These are phyloP conservation scores for Reticulitermes lucifugus DNA, from an alignment of 2,888 invertebrate genomes.

Conservation along the genomic window DNA sequence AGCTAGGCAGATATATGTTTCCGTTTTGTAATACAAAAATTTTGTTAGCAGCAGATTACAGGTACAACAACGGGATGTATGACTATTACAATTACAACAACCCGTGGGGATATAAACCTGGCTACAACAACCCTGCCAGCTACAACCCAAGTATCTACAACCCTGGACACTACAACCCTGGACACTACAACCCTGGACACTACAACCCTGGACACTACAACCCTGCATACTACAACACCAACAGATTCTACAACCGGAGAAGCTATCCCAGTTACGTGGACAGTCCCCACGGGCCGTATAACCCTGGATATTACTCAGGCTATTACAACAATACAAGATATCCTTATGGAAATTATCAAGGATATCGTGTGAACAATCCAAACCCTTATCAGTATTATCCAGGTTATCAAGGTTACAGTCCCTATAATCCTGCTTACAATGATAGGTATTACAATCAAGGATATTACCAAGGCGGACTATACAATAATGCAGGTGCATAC, in stretches of 20 bases:
- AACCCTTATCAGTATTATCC: neutral
- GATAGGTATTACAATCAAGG: neutral
- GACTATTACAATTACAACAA: conserved; percentile 13
- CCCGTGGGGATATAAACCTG: neutral
- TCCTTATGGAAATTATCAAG: neutral
- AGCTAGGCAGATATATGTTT: neutral
- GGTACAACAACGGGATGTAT: neutral
- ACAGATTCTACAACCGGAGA: conserved; percentile 20
- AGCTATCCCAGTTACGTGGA: neutral
- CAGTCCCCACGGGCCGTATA: neutral
- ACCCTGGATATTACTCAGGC: neutral
- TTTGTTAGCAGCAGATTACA: conserved; percentile 7
- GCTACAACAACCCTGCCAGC: neutral
- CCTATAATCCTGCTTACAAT: neutral
- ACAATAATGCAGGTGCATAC: neutral
- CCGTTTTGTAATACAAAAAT: neutral
- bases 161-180: neutral
- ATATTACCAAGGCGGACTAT: neutral
- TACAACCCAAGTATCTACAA: neutral
- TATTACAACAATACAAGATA: conserved; percentile 15
- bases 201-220: neutral
- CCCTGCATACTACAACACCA: neutral
- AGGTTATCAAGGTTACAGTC: neutral
- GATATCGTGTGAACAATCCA: neutral
- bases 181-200: neutral